phyloP scores from a whole-genome alignment of 2,113 vertebrate species.

The Amphilophus citrinellus region DNA sequence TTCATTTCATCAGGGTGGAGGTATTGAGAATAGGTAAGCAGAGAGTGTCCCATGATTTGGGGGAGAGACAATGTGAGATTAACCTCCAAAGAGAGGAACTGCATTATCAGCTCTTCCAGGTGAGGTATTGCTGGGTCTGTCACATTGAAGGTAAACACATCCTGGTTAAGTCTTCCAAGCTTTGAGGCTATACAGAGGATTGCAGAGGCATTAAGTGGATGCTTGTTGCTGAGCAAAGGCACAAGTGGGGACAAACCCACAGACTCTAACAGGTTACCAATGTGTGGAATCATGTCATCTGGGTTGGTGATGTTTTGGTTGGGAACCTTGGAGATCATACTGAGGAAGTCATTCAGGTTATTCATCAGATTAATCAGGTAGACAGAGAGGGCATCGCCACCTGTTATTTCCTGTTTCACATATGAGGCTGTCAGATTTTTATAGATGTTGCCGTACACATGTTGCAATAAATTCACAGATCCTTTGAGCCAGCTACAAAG shows the following conservation, averaged over 20 bases:
- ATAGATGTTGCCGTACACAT: slow-evolving; percentile 49
- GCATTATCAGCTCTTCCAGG: slow-evolving; percentile 59
- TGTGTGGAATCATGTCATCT: slow-evolving; percentile 34
- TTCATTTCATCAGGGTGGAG: slow-evolving; percentile 52
- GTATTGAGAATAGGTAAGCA: slow-evolving; percentile 66
- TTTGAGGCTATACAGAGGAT: slow-evolving; percentile 49
- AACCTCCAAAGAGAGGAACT: slow-evolving; percentile 66
- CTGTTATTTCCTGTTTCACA: slow-evolving; percentile 45
- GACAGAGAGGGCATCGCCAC: slow-evolving; percentile 42
- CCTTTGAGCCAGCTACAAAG: slow-evolving; percentile 71
- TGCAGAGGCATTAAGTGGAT: slow-evolving; percentile 45
- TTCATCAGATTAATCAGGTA: slow-evolving; percentile 58
- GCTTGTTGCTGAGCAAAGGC: slow-evolving; percentile 45
- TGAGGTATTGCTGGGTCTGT: slow-evolving; percentile 59
- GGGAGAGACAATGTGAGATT: slow-evolving; percentile 68
- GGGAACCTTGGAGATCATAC: slow-evolving; percentile 12
- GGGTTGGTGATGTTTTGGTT: slow-evolving; percentile 55
- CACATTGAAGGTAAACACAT: slow-evolving; percentile 65
- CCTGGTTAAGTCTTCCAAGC: slow-evolving; percentile 61
- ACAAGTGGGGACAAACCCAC: slow-evolving; percentile 68
- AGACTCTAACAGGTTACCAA: slow-evolving; percentile 58
- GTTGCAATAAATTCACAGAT: slow-evolving; percentile 68
- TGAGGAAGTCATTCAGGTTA: slow-evolving; percentile 49
- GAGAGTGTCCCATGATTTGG: slow-evolving; percentile 60
- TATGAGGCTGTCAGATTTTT: slow-evolving; percentile 14